A percentile compares a stretch with the other conserved stretches of the same genome.
phyloP scores from a whole-genome alignment of 1,140 invertebrate species.

The Drosophila sp. region DNA sequence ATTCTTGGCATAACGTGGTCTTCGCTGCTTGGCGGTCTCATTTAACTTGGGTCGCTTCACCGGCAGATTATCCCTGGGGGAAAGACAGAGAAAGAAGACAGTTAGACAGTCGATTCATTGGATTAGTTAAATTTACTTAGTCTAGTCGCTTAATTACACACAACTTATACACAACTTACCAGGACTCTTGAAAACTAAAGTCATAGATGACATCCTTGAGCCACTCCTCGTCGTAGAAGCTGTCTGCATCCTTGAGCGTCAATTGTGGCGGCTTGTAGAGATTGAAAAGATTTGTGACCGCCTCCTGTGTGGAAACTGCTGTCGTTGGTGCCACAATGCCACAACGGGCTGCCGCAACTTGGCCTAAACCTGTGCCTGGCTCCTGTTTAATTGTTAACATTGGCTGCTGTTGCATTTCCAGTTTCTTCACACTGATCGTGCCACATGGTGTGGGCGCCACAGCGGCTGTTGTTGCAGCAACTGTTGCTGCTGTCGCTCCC shows the following conservation, averaged over 20 bases:
- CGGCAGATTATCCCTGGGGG: conserved; percentile 91
- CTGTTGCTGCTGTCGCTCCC: conserved; percentile 3
- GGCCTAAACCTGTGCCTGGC: conserved; percentile 32
- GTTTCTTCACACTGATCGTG: conserved; percentile 76
- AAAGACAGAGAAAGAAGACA: conserved; percentile 4
- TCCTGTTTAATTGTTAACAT: conserved; percentile 61
- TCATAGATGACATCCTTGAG: conserved; percentile 94
- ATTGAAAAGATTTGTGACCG: conserved; percentile 68
- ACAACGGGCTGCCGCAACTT: not conserved
- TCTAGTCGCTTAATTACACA: too few species aligned
- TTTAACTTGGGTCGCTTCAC: conserved; percentile 92
- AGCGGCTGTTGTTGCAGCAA: not conserved
- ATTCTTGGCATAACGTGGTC: conserved; percentile 83
- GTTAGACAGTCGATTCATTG: not conserved
- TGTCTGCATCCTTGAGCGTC: conserved; percentile 89
- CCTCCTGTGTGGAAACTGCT: conserved; percentile 50
- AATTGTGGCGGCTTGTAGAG: conserved; percentile 90
- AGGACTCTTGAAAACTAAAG: conserved; percentile 92
- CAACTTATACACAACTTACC: conserved; percentile 87
- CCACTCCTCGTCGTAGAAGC: conserved; percentile 91
- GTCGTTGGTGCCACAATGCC: not conserved
- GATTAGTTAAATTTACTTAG: too few species aligned
- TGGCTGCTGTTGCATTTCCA: conserved; percentile 69
- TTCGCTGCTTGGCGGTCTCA: conserved; percentile 61
- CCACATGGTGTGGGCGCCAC: conserved; percentile 45